A percentile compares a stretch with the other conserved stretches of the same genome.
These are phyloP conservation scores for Mustelus asterias DNA, from an alignment of 2,113 vertebrate species.

Conservation along the genomic window DNA sequence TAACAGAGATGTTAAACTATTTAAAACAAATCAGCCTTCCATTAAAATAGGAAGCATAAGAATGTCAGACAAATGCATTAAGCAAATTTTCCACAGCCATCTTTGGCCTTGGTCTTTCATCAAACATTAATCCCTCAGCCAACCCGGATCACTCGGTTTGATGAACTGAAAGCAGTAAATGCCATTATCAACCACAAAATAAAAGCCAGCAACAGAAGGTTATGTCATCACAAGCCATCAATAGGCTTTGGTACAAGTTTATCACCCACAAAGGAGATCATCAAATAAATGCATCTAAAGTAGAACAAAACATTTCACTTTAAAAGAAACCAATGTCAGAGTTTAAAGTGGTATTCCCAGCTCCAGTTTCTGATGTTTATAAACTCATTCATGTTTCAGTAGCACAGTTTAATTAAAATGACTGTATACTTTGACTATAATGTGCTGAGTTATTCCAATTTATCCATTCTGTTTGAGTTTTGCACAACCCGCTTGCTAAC, in stretches of 20 bases:
- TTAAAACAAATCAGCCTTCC: neutral
- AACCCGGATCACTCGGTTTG: neutral
- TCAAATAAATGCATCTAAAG: neutral
- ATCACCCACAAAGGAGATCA: neutral
- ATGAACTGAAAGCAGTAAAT: neutral
- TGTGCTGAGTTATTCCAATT: neutral
- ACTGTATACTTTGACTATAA: neutral
- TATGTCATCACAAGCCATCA: neutral
- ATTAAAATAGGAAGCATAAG: neutral
- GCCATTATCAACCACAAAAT: neutral
- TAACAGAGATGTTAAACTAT: neutral
- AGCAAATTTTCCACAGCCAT: neutral
- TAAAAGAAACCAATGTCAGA: neutral
- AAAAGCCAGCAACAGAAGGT: neutral
- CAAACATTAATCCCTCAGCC: neutral
- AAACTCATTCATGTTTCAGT: neutral
- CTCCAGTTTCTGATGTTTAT: neutral
- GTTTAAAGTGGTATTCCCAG: neutral
- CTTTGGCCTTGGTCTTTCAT: neutral
- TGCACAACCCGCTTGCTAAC: neutral
- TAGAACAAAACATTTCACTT: neutral
- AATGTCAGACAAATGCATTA: neutral
- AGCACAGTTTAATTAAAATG: neutral
- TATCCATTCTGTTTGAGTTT: neutral
- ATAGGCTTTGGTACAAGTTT: neutral